phyloP scores from a whole-genome alignment of 2,888 invertebrate genomes.

The Deladenus siricidicola region DNA sequence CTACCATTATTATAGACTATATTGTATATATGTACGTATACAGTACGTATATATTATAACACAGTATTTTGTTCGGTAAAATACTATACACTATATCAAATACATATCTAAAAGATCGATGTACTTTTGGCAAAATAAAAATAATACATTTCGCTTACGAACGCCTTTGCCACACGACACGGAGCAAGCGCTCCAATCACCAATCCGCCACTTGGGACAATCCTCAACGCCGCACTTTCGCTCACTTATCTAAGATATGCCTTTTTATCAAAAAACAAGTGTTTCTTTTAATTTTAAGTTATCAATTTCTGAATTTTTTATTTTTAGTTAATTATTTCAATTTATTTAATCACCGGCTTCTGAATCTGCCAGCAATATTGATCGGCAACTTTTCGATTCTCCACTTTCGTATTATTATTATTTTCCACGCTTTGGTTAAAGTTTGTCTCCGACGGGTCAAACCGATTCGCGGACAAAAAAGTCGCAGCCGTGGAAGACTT shows the following conservation, averaged over 20 bases:
- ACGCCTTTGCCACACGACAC: conserved; percentile 75
- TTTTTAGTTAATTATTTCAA: no score
- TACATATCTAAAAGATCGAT: background rate
- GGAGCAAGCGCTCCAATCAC: conserved; percentile 66
- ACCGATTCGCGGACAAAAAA: no score
- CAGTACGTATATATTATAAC: no score
- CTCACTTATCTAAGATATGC: conserved; percentile 8
- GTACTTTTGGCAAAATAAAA: background rate
- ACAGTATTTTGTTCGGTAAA: no score
- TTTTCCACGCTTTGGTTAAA: background rate
- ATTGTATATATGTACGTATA: no score
- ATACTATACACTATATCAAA: no score
- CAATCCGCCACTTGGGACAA: conserved; percentile 37
- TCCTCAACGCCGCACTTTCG: conserved; percentile 5
- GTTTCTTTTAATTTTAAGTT: no score
- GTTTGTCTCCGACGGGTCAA: no score
- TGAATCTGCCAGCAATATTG: conserved; percentile 21
- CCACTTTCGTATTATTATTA: background rate
- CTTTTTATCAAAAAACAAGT: no score
- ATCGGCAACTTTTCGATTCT: conserved; percentile 12
- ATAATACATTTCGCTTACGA: conserved; percentile 13
- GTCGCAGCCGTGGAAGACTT: no score
- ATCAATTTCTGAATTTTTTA: no score
- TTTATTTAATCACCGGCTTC: conserved; percentile 15
- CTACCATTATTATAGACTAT: no score